Base-by-base conservation (phyloP, 1,140 invertebrate genomes). In the Drosophila jambulina region DNA sequence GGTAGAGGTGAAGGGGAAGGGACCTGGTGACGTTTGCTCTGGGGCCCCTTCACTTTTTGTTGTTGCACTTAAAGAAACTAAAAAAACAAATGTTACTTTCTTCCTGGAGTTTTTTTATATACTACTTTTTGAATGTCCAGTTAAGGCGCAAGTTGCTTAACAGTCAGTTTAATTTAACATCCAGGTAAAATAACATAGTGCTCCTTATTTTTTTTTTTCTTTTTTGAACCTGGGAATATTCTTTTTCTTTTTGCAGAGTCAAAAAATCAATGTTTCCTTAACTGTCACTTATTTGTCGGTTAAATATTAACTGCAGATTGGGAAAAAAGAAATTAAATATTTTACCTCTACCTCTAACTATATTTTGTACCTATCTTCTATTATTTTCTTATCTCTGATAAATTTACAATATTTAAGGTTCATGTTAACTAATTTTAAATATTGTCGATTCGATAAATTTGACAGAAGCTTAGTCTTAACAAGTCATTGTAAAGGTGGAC, bases 1-100 rank as follows among this genome's bases (percentile, higher is more conserved):
- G 62, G 36, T 53, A 61, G 23, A 49, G 48, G 34, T 58, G 74
- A 62, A 27, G 57, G 57, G 74, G 63, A 68, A 69, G 74, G 75
- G 75, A 78, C 58, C 67, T 43, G 75, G 75, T 78, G 75, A 78
- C 70, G 71, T 75, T 79, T 77, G 82, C 80, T 84, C 38, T 54
- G 58, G 40, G 83, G 72, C 84, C 84, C 84, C 84, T 88, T 88
- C 84, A 90, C 84, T 87, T 88, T 86, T 85, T 85, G 69, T 69
- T 84, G 79, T 48, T 69, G 62, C 62, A 65, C 57, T 19, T 57
- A 2, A 25, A 49, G 2, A 60, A 60, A 49, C 1, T 7, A 23
- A 36, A 48, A 1, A 19, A 10, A 15, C 27, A 58, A 13, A 10
- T 2, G 4, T 3, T 9, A 9, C 2, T 25, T 23, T 38, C 15